Conservation (phyloP, 2,888 invertebrate species). For the Caenorhabditis angaria region DNA sequence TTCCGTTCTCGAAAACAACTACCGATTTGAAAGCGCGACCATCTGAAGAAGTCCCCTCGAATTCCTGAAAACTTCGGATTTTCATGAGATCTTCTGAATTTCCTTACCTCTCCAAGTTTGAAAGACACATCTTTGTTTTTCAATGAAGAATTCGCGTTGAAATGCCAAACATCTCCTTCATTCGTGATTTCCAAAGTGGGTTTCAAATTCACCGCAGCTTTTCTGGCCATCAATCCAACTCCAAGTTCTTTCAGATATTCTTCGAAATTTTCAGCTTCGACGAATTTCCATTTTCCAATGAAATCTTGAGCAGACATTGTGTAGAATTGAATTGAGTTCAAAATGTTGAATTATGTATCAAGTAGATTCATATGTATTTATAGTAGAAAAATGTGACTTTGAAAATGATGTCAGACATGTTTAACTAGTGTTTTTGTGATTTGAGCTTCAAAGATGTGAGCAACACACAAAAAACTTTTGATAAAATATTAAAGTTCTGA, state of each 20-base stretch:
- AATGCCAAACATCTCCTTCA: slow-evolving; percentile 51
- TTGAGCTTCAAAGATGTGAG: no score
- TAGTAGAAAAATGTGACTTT: no score
- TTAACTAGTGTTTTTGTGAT: no score
- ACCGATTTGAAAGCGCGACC: slow-evolving; percentile 55
- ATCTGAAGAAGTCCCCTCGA: slow-evolving; percentile 62
- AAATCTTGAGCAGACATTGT: slow-evolving; percentile 30
- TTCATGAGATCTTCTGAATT: no score
- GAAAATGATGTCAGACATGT: no score
- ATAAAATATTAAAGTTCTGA: no score
- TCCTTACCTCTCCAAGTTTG: slow-evolving; percentile 44
- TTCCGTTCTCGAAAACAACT: slow-evolving; percentile 48
- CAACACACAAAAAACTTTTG: no score
- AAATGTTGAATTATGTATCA: no score
- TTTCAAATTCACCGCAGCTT: slow-evolving; percentile 61
- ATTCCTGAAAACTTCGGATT: slow-evolving; percentile 42
- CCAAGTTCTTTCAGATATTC: slow-evolving; percentile 64
- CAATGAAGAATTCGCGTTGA: slow-evolving; percentile 56
- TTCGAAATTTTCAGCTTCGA: slow-evolving; percentile 58
- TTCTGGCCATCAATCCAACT: slow-evolving; percentile 58
- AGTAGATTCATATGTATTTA: no score
- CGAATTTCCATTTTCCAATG: slow-evolving; percentile 54
- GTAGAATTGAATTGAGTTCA: no score
- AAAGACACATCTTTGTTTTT: slow-evolving; percentile 57
- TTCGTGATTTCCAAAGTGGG: slow-evolving; percentile 58